Evolutionary conservation across 2,113 vertebrate genomes (phyloP).

Genomic region (Strix uralensis): DNA sequence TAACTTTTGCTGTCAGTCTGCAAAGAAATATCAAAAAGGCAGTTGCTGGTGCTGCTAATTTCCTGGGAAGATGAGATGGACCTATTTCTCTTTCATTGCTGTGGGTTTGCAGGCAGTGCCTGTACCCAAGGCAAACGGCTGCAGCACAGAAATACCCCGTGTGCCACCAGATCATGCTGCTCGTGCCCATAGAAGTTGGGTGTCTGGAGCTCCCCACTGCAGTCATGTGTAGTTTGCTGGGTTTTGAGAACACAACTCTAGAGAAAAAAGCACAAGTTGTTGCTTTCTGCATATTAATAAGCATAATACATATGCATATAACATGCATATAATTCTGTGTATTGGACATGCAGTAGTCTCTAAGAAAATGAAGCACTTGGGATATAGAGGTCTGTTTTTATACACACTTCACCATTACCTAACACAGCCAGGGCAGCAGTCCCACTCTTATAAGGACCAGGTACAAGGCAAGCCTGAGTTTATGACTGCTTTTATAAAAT

Average conservation of each 20-base stretch:
- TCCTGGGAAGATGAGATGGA: background rate
- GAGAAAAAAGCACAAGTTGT: background rate
- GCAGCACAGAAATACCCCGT: background rate
- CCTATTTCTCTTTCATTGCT: background rate
- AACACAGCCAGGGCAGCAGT: background rate
- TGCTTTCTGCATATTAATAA: background rate
- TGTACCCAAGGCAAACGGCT: rapidly evolving
- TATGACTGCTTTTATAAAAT: background rate
- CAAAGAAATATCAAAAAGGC: background rate
- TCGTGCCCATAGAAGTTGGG: rapidly evolving
- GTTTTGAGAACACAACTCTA: background rate
- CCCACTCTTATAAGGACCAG: background rate
- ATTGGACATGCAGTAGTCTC: background rate
- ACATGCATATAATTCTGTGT: background rate
- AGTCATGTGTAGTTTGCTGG: background rate
- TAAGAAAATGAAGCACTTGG: background rate
- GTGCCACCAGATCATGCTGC: background rate
- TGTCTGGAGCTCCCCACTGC: background rate
- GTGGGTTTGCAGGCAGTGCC: background rate
- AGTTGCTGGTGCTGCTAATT: background rate
- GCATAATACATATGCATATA: background rate
- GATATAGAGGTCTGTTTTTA: background rate
- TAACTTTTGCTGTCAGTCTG: background rate
- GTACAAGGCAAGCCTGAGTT: background rate
- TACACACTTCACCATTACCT: background rate